These are phyloP conservation scores for Caenorhabditis sp. DNA, from an alignment of 2,888 invertebrate species.

Conservation along the genomic window DNA sequence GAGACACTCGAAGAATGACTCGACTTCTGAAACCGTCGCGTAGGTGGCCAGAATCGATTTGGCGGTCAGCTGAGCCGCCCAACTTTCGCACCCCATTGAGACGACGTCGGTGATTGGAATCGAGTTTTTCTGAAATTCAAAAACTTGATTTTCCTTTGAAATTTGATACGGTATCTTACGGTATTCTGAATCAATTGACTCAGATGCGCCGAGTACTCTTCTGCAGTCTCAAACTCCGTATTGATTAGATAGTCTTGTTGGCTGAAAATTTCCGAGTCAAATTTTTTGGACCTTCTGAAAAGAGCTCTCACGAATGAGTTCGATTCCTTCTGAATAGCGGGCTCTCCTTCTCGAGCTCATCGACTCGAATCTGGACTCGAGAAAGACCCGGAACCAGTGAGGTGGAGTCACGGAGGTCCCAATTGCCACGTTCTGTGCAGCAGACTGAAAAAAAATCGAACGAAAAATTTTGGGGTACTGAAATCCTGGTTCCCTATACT, in stretches of 20 bases:
- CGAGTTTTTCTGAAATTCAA: slow-evolving; percentile 27
- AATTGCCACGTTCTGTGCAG: slow-evolving; percentile 57
- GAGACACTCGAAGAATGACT: slow-evolving; percentile 44
- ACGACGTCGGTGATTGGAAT: slow-evolving; percentile 26
- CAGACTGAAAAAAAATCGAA: slow-evolving; percentile 57
- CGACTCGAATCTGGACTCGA: slow-evolving; percentile 32
- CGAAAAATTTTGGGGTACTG: too few relatives aligned
- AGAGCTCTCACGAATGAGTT: slow-evolving; percentile 4
- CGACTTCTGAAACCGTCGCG: slow-evolving; percentile 22
- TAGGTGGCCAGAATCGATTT: slow-evolving; percentile 41
- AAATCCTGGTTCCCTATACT: too few relatives aligned
- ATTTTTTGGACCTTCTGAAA: not conserved
- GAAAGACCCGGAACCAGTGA: slow-evolving; percentile 52
- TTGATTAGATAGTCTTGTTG: slow-evolving; percentile 33
- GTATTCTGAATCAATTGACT: slow-evolving; percentile 38
- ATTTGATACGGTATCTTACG: not conserved
- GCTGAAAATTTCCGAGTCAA: slow-evolving; percentile 22
- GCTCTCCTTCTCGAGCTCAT: slow-evolving; percentile 55
- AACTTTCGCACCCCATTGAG: slow-evolving; percentile 32
- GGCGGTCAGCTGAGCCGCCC: not conserved
- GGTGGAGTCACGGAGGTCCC: slow-evolving; percentile 54
- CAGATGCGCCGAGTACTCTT: slow-evolving; percentile 21
- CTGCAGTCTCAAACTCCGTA: slow-evolving; percentile 29
- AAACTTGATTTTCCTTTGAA: not conserved
- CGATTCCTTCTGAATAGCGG: slow-evolving; percentile 32